phyloP scores from a whole-genome alignment of 2,113 vertebrate species.

The Bubo scandiacus region DNA sequence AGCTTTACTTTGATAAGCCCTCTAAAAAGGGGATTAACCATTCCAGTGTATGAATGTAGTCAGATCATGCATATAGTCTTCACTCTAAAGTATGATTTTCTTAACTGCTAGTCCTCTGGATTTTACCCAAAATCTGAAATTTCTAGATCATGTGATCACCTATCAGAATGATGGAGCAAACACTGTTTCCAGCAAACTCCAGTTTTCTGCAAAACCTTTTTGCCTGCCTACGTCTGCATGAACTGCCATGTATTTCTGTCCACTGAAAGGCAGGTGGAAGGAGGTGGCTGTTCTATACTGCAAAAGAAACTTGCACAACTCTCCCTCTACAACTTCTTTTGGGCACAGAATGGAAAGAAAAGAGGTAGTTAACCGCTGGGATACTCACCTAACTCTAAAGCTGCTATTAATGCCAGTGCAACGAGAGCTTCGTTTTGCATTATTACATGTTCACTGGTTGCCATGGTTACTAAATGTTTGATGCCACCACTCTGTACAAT shows the following conservation, averaged over 20 bases:
- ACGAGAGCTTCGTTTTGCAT: conserved; percentile 99
- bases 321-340: background rate
- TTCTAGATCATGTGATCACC: background rate
- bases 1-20: background rate
- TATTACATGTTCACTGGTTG: conserved; percentile 97
- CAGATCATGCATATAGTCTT: background rate
- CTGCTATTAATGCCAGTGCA: conserved; percentile 92
- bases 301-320: background rate
- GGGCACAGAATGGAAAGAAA: background rate
- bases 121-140: background rate
- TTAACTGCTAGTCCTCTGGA: background rate
- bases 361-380: background rate
- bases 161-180: background rate
- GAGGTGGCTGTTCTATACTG: background rate
- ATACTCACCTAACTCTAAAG: conserved; percentile 92
- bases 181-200: too few relatives aligned
- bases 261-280: background rate
- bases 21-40: background rate
- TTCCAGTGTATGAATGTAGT: background rate
- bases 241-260: fast-evolving
- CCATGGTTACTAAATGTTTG: conserved; percentile 96
- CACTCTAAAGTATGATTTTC: background rate
- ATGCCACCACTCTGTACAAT: conserved; percentile 92
- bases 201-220: background rate
- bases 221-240: background rate